Base-by-base conservation (phyloP, 37 sponge, comb jelly and placozoan genomes). In the Axinella damicornis region DNA sequence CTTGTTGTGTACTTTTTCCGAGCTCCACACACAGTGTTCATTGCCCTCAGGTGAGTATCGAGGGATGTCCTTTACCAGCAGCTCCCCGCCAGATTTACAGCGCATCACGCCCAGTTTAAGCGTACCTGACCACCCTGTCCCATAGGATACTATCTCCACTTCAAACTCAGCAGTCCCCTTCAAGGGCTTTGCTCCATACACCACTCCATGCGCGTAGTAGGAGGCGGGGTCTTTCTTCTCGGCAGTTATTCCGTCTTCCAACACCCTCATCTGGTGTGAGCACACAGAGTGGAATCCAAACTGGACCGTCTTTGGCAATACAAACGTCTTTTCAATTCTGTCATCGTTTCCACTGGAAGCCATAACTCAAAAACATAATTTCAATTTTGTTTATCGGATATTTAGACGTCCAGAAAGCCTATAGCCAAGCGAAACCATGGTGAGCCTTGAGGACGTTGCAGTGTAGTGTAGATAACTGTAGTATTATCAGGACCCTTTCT, bases 101-200 rank as follows among this genome's bases (percentile, higher is more conserved):
- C 75, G 57, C 87, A 92, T 85, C 13, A 95, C 81, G 13, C 95
- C 95, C n/a, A 95, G 83, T 58, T 95, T 95, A 25, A 95, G 64
- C 1, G 94, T 91, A 28, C 95, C 95, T 0, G 95, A 95, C 95
- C 95, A 95, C 15, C 74, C 79, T 6, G 89, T 95, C 0, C 95
- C 95, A 33, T 91, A 82, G 18, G 75, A 76, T 18, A 65, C 46
- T 17, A 95, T 20, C 28, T 74, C 84, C 4, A 95, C 94, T 61
- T 91, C 93, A 89, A 95, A 95, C 41, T 92, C 93, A 14, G 83
- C 78, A 6, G 72, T 74, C 22, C 95, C 95, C 39, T 62, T 79
- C n/a, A 95, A 59, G 20, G 83, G 85, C 33, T 52, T 81, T 11
- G 74, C 87, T 1, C 89, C 87, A 52, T 88, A 89, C 11, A 61